Base-by-base conservation (phyloP, 2,888 invertebrate species). In the Hirtodrosophila alboralis region DNA sequence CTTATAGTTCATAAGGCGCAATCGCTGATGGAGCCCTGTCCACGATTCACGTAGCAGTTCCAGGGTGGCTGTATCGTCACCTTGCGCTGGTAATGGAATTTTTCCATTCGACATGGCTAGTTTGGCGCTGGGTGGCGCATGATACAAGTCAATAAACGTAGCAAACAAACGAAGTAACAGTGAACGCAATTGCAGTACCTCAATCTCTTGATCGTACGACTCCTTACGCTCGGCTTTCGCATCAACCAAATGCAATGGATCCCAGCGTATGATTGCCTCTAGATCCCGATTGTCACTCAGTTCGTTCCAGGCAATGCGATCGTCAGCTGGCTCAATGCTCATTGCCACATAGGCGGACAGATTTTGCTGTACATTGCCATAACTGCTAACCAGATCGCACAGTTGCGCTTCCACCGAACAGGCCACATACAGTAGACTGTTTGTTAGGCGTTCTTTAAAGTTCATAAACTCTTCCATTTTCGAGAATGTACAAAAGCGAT, bases 401-500 rank as follows among this genome's bases (percentile, higher is more conserved):
- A 96, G 90, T 87, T 94, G 93, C 67, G 94, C 93, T 91, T 93
- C 97, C 48, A 92, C 93, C 47, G 92, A 93, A 62, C 92, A 92
- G 69, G 91, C 92, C 61, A 92, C 94, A 88, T 94, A 95, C 91
- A 97, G 96, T 53, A 95, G 91, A 68, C 98, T 98, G 78, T 95
- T 94, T 76, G 95, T 94, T 60, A 98, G 91, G 41, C 95, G 93
- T 77, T 95, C 94, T 77, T 95, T 93, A 89, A 98, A 96, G 86
- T 95, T 94, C 84, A 96, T 94, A 89, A 98, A 95, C 90, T 98
- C 98, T 75, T 95, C 94, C 72, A 98, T 93, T 92, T 98, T 97
- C 74, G 95, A 94, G 91, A 98, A 98, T 36, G 98, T 97, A 8
- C 98, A 98, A 91, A 95, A 98, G 88, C 98, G 97, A 91, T 98